Evolutionary conservation across 2,113 vertebrate genomes (phyloP), one percentile per base, ranked within the genome.

Genomic region (Catagonus wagneri): DNA sequence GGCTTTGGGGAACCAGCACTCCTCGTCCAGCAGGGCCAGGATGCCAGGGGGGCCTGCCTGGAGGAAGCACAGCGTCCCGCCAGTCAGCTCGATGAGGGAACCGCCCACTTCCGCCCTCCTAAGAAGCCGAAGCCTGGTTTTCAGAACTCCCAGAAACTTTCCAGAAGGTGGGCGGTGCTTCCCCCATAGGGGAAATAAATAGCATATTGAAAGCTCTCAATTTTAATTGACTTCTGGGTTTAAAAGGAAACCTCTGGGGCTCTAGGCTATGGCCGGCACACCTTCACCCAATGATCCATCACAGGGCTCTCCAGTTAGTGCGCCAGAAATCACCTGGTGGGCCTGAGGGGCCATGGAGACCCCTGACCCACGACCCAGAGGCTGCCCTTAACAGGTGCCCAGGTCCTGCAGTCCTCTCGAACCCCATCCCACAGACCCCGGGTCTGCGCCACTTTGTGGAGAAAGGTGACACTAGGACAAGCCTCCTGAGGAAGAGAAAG

Each of bases 1-100:
- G 95, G 99, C 99, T 98, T 99, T 99, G 84, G 99, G 99, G 92
- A 99, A 99, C 99, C 99, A 99, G 98, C 99, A 99, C 95, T 99
- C 99, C 97, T 99, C 99, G 65, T 99, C 99, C 98, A 99, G 97
- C 89, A 99, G 98, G 68, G 99, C 99, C 86, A 99, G 97, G 95
- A 99, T 99, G 96, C 99, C 99, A 7, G 99, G 99, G 66, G 99
- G 99, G 36, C 99, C 99, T 88, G 99, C 99, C 99, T 99, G 97
- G 66, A 90, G 44, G 87, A 87, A 3, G 56, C 7, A 95, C 60
- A 84, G 81, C 3, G 10, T 2, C 1, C 2, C 12, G 1, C 58
- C 1, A 27, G 80, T 93, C 44, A 97, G 83, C 7, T 9, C 1
- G 32, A 58, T 13, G 1, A 0, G 3, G n/a, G 20, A n/a, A n/a